Evolutionary conservation across 2,888 invertebrate genomes (phyloP).

Genomic region (Itoplectis maculator): DNA sequence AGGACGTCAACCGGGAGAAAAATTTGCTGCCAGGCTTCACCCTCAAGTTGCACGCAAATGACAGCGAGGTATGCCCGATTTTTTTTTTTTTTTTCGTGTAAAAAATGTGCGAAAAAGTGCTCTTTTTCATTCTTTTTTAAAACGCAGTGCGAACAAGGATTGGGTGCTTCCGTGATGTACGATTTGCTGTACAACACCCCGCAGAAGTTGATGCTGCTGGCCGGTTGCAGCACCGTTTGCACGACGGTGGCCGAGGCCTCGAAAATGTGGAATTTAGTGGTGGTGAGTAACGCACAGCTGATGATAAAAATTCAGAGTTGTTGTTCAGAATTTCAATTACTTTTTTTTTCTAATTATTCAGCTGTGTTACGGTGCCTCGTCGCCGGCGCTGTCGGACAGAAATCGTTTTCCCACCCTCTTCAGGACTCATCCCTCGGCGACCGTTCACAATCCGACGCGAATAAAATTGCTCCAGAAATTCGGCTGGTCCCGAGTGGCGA

Average conservation of each 20-base stretch:
- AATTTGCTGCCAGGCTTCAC: slow-evolving; percentile 96
- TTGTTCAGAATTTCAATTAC: not conserved
- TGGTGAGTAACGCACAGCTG: slow-evolving; percentile 90
- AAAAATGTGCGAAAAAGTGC: not conserved
- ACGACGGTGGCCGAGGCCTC: slow-evolving; percentile 99
- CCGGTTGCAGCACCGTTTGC: slow-evolving; percentile 99
- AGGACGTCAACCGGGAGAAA: slow-evolving; percentile 96
- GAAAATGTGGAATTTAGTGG: slow-evolving; percentile 99
- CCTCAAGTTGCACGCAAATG: slow-evolving; percentile 96
- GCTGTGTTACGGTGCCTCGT: slow-evolving; percentile 99
- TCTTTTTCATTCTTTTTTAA: slow-evolving; percentile 77
- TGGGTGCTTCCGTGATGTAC: slow-evolving; percentile 99
- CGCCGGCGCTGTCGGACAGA: slow-evolving; percentile 98
- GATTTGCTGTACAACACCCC: slow-evolving; percentile 98
- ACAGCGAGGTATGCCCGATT: slow-evolving; percentile 93
- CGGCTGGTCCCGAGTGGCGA: slow-evolving; percentile 98
- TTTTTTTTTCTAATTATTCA: slow-evolving; percentile 83
- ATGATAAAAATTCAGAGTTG: not conserved
- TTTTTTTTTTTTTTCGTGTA: slow-evolving; percentile 23
- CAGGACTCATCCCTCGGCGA: slow-evolving; percentile 99
- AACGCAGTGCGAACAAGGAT: slow-evolving; percentile 99
- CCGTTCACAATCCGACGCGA: slow-evolving; percentile 99
- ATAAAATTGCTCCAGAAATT: slow-evolving; percentile 98
- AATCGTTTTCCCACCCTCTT: slow-evolving; percentile 99
- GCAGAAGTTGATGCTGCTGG: slow-evolving; percentile 96